Evolutionary conservation across 2,888 invertebrate species (phyloP).

Genomic region (Dysmachus trigonus): DNA sequence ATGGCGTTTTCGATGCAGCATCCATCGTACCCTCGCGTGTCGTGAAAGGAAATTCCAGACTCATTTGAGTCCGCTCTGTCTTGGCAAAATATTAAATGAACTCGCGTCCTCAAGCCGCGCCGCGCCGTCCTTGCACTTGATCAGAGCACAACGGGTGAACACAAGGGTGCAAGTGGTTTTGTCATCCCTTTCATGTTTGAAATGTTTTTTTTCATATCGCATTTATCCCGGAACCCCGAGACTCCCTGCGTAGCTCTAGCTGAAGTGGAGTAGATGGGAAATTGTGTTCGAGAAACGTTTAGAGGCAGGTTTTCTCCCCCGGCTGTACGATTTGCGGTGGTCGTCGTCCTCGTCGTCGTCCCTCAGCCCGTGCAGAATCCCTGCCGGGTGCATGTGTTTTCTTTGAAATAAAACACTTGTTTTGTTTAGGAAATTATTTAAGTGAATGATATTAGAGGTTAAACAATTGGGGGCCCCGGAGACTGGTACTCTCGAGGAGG

Average conservation of each 20-base stretch:
- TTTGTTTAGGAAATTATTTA: constrained; percentile 51
- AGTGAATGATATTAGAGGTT: constrained; percentile 51
- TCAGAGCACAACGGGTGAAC: constrained; percentile 39
- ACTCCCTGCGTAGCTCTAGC: constrained; percentile 15
- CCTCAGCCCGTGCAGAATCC: background rate
- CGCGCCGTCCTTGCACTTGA: constrained; percentile 14
- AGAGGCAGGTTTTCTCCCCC: constrained; percentile 43
- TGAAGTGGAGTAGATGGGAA: constrained; percentile 40
- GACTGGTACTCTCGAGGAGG: constrained; percentile 46
- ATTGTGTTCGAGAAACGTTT: constrained; percentile 38
- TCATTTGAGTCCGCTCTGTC: constrained; percentile 25
- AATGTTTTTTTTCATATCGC: constrained; percentile 35
- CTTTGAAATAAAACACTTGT: constrained; percentile 50
- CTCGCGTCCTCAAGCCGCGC: constrained; percentile 1
- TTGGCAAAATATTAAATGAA: constrained; percentile 11
- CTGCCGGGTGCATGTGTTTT: constrained; percentile 34
- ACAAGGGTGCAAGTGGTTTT: constrained; percentile 53
- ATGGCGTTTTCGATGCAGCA: background rate
- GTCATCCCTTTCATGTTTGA: constrained; percentile 52
- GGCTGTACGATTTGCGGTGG: background rate
- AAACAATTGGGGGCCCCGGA: constrained; percentile 46
- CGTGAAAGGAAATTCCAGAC: background rate
- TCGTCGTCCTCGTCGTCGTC: too few relatives aligned
- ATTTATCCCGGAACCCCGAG: constrained; percentile 3
- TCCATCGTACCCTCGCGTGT: background rate